Conservation (phyloP, 2,888 invertebrate genomes). For the Amphimallon solstitiale region DNA sequence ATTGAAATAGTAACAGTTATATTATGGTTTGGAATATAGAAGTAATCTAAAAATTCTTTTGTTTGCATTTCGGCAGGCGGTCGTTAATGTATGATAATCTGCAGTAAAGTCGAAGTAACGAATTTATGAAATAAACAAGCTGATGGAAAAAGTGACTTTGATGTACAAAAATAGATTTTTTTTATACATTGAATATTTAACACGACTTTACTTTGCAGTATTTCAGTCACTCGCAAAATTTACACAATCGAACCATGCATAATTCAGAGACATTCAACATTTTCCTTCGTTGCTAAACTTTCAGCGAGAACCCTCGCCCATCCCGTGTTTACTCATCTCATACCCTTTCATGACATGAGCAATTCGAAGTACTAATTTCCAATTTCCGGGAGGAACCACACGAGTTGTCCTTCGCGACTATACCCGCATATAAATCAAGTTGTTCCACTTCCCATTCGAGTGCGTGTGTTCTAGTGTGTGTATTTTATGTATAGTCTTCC, state of each 20-base stretch:
- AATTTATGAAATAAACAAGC: no score
- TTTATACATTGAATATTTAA: no score
- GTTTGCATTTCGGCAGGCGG: no score
- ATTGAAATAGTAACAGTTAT: no score
- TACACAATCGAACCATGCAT: slow-evolving; percentile 19
- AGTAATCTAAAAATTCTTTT: no score
- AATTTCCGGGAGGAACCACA: slow-evolving; percentile 49
- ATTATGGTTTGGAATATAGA: no score
- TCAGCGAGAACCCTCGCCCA: neutral
- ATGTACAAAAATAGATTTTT: no score
- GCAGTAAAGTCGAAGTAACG: no score
- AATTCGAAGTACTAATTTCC: slow-evolving; percentile 45
- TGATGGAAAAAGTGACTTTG: no score
- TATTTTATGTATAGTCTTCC: slow-evolving; percentile 14
- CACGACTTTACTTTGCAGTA: no score
- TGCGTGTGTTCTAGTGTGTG: slow-evolving; percentile 30
- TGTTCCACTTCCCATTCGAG: slow-evolving; percentile 45
- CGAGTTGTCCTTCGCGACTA: slow-evolving; percentile 45
- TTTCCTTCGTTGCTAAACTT: slow-evolving; percentile 1
- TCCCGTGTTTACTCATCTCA: slow-evolving; percentile 37
- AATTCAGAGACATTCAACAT: slow-evolving; percentile 35
- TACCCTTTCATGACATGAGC: slow-evolving; percentile 35
- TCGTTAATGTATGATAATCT: no score
- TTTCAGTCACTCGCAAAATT: no score
- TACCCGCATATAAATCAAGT: slow-evolving; percentile 50